Evolutionary conservation across 2,113 vertebrate genomes (phyloP), one percentile per base, ranked within the genome.

Genomic region (Gulo gulo): DNA sequence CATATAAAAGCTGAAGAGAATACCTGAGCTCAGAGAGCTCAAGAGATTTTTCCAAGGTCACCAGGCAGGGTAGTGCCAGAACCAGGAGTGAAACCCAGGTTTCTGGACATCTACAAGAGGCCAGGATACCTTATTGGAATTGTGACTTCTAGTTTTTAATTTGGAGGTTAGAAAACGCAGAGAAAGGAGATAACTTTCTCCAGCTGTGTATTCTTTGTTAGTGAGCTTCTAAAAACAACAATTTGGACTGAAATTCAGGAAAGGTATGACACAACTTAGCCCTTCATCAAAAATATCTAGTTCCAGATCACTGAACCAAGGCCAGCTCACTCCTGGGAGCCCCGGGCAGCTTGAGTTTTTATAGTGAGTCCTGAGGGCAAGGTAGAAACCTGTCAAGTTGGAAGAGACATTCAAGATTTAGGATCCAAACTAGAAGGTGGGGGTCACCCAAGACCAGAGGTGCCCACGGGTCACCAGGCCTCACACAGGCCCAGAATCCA

Each of bases 61-160:
- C 9, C 47, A 3, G 36, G 59, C 24, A 88, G 78, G 57, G 4
- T 34, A 6, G 16, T 34, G 69, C 88, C 26, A 36, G 88, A 69
- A 47, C 47, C 31, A 21, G 42, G 31, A 69, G 16, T 26, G 10
- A 59, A 86, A 71, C 20, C 80, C 63, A 63, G n/a, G 20, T 94
- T 85, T 94, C 47, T 92, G 65, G 31, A 81, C 26, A 55, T 34
- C 45, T 11, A 7, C 18, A 7, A 91, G 82, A 81, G 55, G 39
- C 23, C 34, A 61, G 55, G 47, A 31, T 39, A 34, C 26, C 42
- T 39, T 57, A 42, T 61, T 89, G 65, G 74, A 94, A 20, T 6
- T 78, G 26, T 78, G 79, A 74, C 18, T 86, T 96, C 57, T 85
- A 36, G 29, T 15, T 88, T 94, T 94, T 91, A 65, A 96, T 31